Evolutionary conservation across 2,113 vertebrate genomes (phyloP), one percentile per base, ranked within the genome.

Genomic region (Actenoides lindsayi): DNA sequence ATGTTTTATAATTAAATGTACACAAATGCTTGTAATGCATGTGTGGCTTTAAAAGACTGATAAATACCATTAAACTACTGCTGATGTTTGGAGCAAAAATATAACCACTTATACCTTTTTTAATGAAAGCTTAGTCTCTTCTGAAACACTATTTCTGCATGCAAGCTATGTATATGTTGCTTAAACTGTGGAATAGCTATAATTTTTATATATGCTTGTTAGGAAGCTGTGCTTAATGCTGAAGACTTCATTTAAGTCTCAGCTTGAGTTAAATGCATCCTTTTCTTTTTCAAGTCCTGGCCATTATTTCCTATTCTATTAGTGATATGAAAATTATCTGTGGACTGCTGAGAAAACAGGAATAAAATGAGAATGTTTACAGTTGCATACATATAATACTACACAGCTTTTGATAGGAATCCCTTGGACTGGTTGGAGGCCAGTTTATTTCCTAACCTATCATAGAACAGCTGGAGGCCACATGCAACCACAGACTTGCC

Each of bases 371-470:
- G 68, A 93, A 86, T 65, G 54, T 96, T 96, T 97, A 93, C 48
- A 73, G 94, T 94, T 83, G 27, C 70, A 89, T 57, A 88, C 54
- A 79, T 48, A 79, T 74, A 96, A 90, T 90, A 76, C 76, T 93
- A 60, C 67, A 37, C 48, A 73, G 83, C 24, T 93, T 93, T 92
- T 96, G 90, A 91, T 90, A 96, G 48, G 86, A 96, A 86, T 89
- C 84, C 42, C 48, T 81, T 76, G 84, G 93, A 76, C 54, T 95
- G 89, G 90, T 91, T 89, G 64, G 67, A 90, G 90, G 89, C 95
- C 93, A 87, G 59, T 91, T 95, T 87, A 87, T 86, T 96, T 96
- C 71, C 51, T 90, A 94, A 92, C 93, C 93, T 90, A 83, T 85
- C 92, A 91, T 0, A 90, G 69, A 94, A 80, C 82, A 93, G 90